phyloP scores from a whole-genome alignment of 2,797 vertebrate species.

The Eidolon dupreanum region DNA sequence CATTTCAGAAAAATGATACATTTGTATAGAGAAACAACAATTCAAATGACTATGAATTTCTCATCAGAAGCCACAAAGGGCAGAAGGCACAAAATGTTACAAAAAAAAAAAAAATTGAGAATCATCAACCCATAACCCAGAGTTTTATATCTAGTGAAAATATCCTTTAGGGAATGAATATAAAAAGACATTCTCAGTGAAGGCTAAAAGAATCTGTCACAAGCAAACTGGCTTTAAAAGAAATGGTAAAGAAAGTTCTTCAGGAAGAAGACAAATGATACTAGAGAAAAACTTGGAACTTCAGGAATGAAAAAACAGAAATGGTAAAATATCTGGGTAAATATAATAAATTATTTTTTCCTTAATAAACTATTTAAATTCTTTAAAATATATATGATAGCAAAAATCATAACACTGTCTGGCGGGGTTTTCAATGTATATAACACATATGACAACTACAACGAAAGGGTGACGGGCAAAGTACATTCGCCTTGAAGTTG shows the following conservation, averaged over 20 bases:
- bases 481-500: neutral
- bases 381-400: neutral
- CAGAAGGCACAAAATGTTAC: neutral
- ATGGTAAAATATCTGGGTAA: neutral
- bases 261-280: neutral
- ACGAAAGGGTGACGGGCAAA: neutral
- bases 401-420: neutral
- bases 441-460: neutral
- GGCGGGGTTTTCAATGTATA: neutral
- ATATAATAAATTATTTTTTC: neutral
- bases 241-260: neutral
- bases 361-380: neutral
- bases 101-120: neutral
- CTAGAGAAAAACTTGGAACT: neutral
- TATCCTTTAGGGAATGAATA: neutral
- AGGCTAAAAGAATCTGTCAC: neutral
- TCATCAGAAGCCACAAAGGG: neutral
- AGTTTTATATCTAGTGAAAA: slow-evolving; percentile 42
- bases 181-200: slow-evolving; percentile 19
- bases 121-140: neutral
- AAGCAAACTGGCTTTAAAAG: neutral
- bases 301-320: neutral
- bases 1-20: neutral
- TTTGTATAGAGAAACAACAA: neutral
- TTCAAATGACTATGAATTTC: neutral